A percentile compares a stretch with the other conserved stretches of the same genome.
These are phyloP conservation scores for Hedya salicella DNA, from an alignment of 2,888 invertebrate genomes.

Conservation along the genomic window DNA sequence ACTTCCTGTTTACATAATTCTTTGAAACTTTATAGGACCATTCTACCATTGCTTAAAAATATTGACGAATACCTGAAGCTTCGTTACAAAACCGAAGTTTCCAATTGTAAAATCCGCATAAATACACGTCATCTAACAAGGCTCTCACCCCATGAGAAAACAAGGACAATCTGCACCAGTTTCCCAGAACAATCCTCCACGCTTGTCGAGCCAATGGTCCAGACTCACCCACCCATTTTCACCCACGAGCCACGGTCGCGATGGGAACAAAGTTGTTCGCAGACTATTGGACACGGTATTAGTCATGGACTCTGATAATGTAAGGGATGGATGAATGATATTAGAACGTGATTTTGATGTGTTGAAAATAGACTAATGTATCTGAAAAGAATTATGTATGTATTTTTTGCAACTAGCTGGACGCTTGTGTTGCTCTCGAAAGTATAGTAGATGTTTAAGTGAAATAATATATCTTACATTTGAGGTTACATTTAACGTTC, in stretches of 20 bases:
- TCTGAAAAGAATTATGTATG: neutral
- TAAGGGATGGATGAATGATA: conserved; percentile 13
- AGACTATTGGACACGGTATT: conserved; percentile 27
- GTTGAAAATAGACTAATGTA: neutral
- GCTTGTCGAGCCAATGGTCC: conserved; percentile 58
- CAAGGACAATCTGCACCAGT: conserved; percentile 53
- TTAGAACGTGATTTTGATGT: conserved; percentile 25
- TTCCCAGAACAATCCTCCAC: conserved; percentile 73
- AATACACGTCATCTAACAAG: conserved; percentile 21
- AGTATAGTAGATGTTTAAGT: too few relatives aligned
- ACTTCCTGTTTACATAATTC: too few relatives aligned
- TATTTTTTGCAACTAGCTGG: too few relatives aligned
- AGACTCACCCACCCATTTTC: conserved; percentile 53
- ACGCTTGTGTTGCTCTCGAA: too few relatives aligned
- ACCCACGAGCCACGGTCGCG: conserved; percentile 44
- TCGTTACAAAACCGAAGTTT: too few relatives aligned
- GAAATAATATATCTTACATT: too few relatives aligned
- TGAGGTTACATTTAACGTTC: too few relatives aligned
- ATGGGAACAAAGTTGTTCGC: conserved; percentile 48
- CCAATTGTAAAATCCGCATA: neutral
- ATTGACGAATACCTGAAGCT: too few relatives aligned
- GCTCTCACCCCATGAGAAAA: conserved; percentile 32
- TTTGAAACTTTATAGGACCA: too few relatives aligned
- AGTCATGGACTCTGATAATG: conserved; percentile 26
- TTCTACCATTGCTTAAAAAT: too few relatives aligned